A percentile compares a stretch with the other conserved stretches of the same genome.
Evolutionary conservation across 2,797 vertebrate genomes (phyloP).

Genomic region (Aphelocoma californica): DNA sequence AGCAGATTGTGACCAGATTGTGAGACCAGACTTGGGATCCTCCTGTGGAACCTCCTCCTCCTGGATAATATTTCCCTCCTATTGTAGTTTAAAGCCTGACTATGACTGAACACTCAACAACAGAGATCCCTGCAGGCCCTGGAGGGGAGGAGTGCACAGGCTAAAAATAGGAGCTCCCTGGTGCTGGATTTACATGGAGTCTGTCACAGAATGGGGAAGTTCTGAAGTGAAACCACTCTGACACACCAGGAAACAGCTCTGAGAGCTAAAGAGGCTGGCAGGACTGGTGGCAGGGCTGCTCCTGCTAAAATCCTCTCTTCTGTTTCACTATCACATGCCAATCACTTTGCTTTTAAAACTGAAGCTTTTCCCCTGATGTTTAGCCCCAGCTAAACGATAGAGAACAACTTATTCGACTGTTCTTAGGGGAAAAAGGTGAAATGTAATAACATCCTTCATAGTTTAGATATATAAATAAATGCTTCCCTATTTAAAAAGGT

Average conservation of each 20-base stretch:
- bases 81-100: background rate
- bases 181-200: background rate
- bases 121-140: background rate
- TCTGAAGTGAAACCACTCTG: background rate
- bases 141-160: background rate
- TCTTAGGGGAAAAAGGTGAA: background rate
- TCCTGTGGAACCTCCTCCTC: background rate
- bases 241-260: background rate
- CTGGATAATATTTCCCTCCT: background rate
- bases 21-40: background rate
- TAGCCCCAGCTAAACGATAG: background rate
- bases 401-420: background rate
- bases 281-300: background rate
- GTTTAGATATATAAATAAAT: background rate
- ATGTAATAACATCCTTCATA: background rate
- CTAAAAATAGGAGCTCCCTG: background rate
- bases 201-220: background rate
- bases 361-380: background rate
- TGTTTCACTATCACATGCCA: rapidly evolving
- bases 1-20: background rate
- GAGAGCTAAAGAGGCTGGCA: background rate
- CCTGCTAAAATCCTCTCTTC: background rate
- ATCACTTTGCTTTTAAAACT: background rate
- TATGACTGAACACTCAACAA: background rate
- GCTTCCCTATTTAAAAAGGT: background rate